These are phyloP conservation scores for Aphodius sticticus DNA, from an alignment of 2,888 invertebrate species.

Conservation along the genomic window DNA sequence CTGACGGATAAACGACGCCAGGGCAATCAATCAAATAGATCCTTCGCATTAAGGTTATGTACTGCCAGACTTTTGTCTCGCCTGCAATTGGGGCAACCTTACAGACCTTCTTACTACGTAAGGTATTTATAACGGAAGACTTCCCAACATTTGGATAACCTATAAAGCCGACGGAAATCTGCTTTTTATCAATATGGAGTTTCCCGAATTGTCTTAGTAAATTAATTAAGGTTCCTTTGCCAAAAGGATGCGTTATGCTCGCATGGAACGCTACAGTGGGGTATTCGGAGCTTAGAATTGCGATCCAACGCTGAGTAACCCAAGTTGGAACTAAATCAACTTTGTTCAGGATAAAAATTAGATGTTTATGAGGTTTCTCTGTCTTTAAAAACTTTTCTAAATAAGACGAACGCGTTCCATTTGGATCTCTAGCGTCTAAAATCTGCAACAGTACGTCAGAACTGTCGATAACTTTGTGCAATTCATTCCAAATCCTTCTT, in stretches of 20 bases:
- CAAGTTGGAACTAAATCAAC: constrained; percentile 96
- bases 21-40: constrained; percentile 99
- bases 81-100: constrained; percentile 99
- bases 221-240: constrained; percentile 96
- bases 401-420: constrained; percentile 93
- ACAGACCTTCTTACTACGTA: constrained; percentile 96
- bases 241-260: constrained; percentile 98
- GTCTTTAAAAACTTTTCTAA: constrained; percentile 91
- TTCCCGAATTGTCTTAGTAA: constrained; percentile 93
- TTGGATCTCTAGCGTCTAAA: constrained; percentile 96
- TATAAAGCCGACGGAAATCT: constrained; percentile 98
- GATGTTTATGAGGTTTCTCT: constrained; percentile 96
- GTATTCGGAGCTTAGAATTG: constrained; percentile 91
- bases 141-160: constrained; percentile 99
- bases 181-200: constrained; percentile 94
- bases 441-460: constrained; percentile 97
- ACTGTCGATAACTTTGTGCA: constrained; percentile 98
- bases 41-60: constrained; percentile 95
- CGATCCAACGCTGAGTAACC: constrained; percentile 98
- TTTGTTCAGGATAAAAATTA: constrained; percentile 97
- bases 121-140: constrained; percentile 96
- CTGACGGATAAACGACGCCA: constrained; percentile 96
- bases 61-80: constrained; percentile 98
- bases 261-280: constrained; percentile 99
- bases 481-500: constrained; percentile 97